These are phyloP conservation scores for Mnemiopsis leidyi DNA, from an alignment of 37 sponge, comb jelly and placozoan genomes.

Conservation along the genomic window DNA sequence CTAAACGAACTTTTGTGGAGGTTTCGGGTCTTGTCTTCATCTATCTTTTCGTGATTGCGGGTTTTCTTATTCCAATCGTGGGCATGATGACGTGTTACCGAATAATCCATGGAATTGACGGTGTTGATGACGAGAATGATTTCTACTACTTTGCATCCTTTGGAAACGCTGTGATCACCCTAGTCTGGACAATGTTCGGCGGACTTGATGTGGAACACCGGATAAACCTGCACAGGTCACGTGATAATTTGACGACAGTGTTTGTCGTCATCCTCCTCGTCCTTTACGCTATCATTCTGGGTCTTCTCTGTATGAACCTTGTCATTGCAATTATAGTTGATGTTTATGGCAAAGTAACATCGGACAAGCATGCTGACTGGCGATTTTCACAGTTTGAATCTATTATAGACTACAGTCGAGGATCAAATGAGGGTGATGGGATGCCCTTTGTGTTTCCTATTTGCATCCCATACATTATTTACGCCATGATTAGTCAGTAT, in stretches of 20 bases:
- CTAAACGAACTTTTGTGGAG: neutral
- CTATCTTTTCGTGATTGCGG: neutral
- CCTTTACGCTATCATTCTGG: neutral
- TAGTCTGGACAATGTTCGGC: slow-evolving; percentile 13
- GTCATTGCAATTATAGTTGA: neutral
- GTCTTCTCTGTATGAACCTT: neutral
- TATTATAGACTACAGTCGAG: neutral
- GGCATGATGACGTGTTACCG: neutral
- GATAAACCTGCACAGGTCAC: neutral
- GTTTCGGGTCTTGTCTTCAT: neutral
- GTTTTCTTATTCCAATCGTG: neutral
- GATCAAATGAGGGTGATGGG: neutral
- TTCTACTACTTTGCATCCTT: neutral
- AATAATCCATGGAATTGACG: neutral
- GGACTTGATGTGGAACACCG: neutral
- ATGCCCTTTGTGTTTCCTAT: slow-evolving; percentile 2
- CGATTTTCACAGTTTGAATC: slow-evolving; percentile 1
- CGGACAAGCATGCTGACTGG: slow-evolving; percentile 13
- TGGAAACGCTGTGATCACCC: neutral
- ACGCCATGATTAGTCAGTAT: neutral
- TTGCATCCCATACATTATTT: neutral
- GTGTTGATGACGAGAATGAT: neutral
- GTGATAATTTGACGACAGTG: neutral
- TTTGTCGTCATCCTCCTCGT: slow-evolving; percentile 7
- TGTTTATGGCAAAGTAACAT: neutral